phyloP scores from a whole-genome alignment of 2,888 invertebrate genomes.

The Crioceris asparagi region DNA sequence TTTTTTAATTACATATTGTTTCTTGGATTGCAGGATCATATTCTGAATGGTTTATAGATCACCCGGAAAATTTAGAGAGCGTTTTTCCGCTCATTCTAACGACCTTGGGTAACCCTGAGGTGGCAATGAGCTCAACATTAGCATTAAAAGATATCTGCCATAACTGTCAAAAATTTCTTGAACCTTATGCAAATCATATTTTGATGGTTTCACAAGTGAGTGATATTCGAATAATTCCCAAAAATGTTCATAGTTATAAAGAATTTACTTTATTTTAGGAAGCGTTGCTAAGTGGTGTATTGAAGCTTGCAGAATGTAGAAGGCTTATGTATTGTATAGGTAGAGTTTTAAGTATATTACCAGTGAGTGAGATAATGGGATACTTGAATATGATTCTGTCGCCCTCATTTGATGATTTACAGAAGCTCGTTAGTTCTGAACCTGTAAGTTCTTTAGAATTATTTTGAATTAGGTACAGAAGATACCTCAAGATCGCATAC shows the following conservation, averaged over 20 bases:
- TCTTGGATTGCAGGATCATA: constrained; percentile 51
- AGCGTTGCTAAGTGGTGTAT: constrained; percentile 44
- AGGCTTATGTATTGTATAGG: constrained; percentile 70
- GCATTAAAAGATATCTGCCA: constrained; percentile 80
- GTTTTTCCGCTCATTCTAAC: constrained; percentile 58
- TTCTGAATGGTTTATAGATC: constrained; percentile 72
- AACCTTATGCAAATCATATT: constrained; percentile 65
- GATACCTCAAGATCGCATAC: too few relatives aligned
- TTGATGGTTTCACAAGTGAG: constrained; percentile 56
- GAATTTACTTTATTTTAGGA: constrained; percentile 31
- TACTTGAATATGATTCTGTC: constrained; percentile 60
- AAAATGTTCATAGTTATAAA: not conserved
- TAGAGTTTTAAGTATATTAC: constrained; percentile 56
- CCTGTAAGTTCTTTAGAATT: constrained; percentile 35
- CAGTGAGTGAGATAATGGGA: constrained; percentile 51
- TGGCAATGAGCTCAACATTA: constrained; percentile 72
- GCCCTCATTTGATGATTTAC: constrained; percentile 53
- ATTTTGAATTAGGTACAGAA: too few relatives aligned
- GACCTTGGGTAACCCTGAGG: constrained; percentile 53
- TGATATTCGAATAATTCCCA: not conserved
- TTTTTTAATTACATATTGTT: constrained; percentile 1
- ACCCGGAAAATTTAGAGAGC: constrained; percentile 54
- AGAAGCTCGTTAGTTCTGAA: constrained; percentile 40
- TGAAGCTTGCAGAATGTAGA: constrained; percentile 57
- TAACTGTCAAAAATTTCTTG: constrained; percentile 66